phyloP scores from a whole-genome alignment of 2,113 vertebrate species.

The Mesembrinibis cayennensis region DNA sequence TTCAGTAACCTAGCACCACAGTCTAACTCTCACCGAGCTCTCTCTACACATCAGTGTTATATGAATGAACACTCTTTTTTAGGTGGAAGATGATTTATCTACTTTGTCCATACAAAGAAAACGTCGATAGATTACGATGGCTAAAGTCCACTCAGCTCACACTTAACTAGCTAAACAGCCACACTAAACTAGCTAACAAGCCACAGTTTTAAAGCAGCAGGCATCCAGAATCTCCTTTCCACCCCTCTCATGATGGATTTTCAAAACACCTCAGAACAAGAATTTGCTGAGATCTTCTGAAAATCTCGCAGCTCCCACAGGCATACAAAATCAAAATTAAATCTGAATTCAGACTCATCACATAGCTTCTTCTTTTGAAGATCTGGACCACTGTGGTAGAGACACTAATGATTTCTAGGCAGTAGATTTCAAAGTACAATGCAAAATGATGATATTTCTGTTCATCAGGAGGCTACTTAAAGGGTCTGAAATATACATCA shows the following conservation, averaged over 20 bases:
- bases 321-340: not conserved
- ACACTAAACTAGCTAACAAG: not conserved
- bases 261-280: not conserved
- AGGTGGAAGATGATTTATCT: not conserved
- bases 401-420: not conserved
- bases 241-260: not conserved
- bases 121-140: not conserved
- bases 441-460: not conserved
- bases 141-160: not conserved
- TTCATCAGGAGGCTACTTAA: not conserved
- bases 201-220: not conserved
- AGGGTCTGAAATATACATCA: not conserved
- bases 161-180: not conserved
- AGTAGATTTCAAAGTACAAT: not conserved
- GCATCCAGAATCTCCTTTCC: not conserved
- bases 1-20: not conserved
- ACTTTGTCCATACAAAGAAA: not conserved
- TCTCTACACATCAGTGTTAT: not conserved
- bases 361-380: not conserved
- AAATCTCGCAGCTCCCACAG: not conserved
- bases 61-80: not conserved
- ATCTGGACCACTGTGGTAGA: slow-evolving; percentile 10
- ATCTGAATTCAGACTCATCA: not conserved
- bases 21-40: not conserved
- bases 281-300: not conserved